A percentile compares a stretch with the other conserved stretches of the same genome.
Evolutionary conservation across 2,888 invertebrate genomes (phyloP).

Genomic region (Arrhopalites spinosus): DNA sequence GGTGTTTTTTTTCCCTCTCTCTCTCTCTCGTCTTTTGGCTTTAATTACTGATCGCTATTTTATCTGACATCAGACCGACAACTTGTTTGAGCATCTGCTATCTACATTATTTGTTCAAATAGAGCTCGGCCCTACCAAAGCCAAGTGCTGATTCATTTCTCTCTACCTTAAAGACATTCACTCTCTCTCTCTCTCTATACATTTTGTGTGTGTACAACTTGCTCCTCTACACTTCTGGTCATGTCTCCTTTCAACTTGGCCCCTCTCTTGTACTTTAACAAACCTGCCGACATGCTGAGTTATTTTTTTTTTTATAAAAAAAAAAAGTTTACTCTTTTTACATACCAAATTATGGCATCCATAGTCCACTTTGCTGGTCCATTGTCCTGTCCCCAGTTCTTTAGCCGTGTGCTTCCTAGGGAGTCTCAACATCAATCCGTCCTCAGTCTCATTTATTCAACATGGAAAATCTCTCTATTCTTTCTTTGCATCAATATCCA

Average conservation of each 20-base stretch:
- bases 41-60: conserved; percentile 48
- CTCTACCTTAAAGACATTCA: background rate
- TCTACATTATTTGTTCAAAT: conserved; percentile 50
- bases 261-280: conserved; percentile 34
- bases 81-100: conserved; percentile 50
- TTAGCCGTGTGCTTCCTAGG: conserved; percentile 23
- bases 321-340: conserved; percentile 39
- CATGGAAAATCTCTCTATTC: conserved; percentile 6
- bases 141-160: conserved; percentile 49
- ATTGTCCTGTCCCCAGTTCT: conserved; percentile 29
- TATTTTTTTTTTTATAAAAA: background rate
- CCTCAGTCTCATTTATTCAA: conserved; percentile 18
- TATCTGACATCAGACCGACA: conserved; percentile 44
- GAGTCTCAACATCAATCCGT: conserved; percentile 24
- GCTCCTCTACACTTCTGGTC: background rate
- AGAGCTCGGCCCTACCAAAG: conserved; percentile 33
- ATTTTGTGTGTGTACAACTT: background rate
- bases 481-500: background rate
- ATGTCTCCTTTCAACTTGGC: conserved; percentile 1
- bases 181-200: background rate
- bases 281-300: conserved; percentile 50
- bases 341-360: conserved; percentile 31
- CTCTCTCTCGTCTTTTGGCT: conserved; percentile 23
- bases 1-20: conserved; percentile 8
- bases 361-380: conserved; percentile 35